Percentiles rank a stretch among this genome's conserved stretches.
Evolutionary conservation across 2,113 vertebrate genomes (phyloP).

Genomic region (Cynocephalus volans): DNA sequence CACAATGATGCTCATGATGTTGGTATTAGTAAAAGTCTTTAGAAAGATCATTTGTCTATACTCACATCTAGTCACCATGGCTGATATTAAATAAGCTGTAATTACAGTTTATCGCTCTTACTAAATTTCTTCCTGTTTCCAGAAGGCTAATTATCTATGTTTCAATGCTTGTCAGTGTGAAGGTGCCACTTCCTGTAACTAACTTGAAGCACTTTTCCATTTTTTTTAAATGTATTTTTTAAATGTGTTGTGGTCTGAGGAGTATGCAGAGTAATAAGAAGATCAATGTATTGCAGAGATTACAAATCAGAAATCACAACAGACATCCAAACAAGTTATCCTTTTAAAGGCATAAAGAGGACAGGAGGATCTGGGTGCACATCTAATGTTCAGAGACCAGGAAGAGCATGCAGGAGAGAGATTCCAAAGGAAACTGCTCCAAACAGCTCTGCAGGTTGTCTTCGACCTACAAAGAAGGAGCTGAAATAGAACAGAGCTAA

Average conservation of each 20-base stretch:
- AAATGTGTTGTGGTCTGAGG: not conserved
- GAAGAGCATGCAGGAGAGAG: not conserved
- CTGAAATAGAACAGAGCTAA: not conserved
- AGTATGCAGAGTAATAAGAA: not conserved
- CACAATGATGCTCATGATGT: not conserved
- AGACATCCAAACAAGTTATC: not conserved
- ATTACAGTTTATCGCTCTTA: not conserved
- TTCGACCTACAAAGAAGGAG: not conserved
- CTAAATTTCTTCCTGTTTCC: not conserved
- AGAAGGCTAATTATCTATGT: not conserved
- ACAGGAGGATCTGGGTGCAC: not conserved
- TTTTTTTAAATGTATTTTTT: too few relatives aligned
- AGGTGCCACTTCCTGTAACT: not conserved
- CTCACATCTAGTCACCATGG: not conserved
- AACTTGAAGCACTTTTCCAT: not conserved
- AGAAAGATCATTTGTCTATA: not conserved
- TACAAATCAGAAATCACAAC: not conserved
- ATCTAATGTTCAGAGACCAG: not conserved
- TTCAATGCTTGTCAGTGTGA: not conserved
- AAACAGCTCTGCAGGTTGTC: not conserved
- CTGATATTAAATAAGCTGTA: not conserved
- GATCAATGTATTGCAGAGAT: not conserved
- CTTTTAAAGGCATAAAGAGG: not conserved
- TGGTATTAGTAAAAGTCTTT: not conserved
- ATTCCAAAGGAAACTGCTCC: conserved; percentile 1